Conservation (phyloP, 2,797 vertebrate genomes). For the Chlorospingus semifuscus region DNA sequence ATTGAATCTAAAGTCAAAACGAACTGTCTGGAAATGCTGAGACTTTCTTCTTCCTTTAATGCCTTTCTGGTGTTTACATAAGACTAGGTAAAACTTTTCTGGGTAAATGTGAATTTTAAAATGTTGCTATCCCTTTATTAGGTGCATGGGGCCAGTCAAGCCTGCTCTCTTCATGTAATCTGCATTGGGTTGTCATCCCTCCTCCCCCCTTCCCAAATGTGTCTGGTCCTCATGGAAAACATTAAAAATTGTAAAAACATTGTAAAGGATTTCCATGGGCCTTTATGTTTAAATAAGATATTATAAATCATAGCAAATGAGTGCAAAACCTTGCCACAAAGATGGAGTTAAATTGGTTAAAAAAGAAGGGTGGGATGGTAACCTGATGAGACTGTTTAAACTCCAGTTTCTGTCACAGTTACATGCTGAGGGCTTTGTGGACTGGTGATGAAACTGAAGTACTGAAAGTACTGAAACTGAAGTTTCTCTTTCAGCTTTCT, state of each 20-base stretch:
- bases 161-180: neutral
- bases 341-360: neutral
- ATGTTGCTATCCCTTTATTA: neutral
- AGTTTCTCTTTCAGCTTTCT: neutral
- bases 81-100: neutral
- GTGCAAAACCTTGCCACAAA: neutral
- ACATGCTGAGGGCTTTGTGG: neutral
- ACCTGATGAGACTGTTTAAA: neutral
- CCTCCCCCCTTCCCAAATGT: neutral
- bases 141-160: neutral
- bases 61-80: neutral
- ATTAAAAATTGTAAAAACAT: neutral
- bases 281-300: neutral
- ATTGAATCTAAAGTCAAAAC: neutral
- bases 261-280: neutral
- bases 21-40: neutral
- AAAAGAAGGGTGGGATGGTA: neutral
- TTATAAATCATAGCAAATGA: neutral
- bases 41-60: neutral
- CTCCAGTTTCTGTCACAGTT: neutral
- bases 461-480: no score
- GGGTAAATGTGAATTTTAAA: neutral
- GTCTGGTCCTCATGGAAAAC: conserved; percentile 24
- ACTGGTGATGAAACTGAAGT: neutral
- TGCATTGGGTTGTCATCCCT: neutral